A percentile compares a stretch with the other conserved stretches of the same genome.
Evolutionary conservation across 30 jellyfish, hydroid and myxozoan genomes (phyloP).

Genomic region (Catostylus mosaicus): DNA sequence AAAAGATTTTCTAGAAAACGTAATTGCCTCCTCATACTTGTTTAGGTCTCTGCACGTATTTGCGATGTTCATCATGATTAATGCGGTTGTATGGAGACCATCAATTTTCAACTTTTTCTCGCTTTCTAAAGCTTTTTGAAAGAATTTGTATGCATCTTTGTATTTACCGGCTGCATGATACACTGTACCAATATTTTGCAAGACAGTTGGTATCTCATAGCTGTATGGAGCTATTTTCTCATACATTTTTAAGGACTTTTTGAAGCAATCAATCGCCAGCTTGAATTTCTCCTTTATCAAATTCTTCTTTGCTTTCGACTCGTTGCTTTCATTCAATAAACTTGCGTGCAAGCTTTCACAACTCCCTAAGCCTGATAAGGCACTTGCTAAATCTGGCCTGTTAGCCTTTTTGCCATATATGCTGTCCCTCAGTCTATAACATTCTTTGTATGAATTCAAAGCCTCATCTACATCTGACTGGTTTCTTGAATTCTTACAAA

Average conservation of each 20-base stretch:
- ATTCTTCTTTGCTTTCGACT: background rate
- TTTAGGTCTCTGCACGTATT: constrained; percentile 34
- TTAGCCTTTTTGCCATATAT: background rate
- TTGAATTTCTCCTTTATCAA: background rate
- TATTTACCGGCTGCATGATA: constrained; percentile 12
- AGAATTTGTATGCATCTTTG: constrained; percentile 33
- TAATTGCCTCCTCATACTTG: constrained; percentile 8
- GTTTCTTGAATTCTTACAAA: constrained; percentile 14
- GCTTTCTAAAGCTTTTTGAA: constrained; percentile 9
- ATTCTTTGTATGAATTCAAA: constrained; percentile 1
- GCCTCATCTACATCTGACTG: constrained; percentile 15
- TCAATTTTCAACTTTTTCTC: constrained; percentile 21
- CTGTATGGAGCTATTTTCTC: background rate
- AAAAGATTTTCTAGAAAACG: constrained; percentile 2
- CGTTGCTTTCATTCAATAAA: background rate
- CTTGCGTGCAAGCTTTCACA: constrained; percentile 9
- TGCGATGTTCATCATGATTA: constrained; percentile 30
- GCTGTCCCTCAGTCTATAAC: background rate
- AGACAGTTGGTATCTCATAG: background rate
- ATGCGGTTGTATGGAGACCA: constrained; percentile 22
- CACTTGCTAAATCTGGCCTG: constrained; percentile 14
- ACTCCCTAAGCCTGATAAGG: constrained; percentile 28
- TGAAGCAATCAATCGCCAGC: constrained; percentile 17
- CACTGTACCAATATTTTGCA: constrained; percentile 42
- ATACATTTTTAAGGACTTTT: constrained; percentile 7